Base-by-base conservation (phyloP, 2,797 vertebrate species). In the Vespertilio murinus region DNA sequence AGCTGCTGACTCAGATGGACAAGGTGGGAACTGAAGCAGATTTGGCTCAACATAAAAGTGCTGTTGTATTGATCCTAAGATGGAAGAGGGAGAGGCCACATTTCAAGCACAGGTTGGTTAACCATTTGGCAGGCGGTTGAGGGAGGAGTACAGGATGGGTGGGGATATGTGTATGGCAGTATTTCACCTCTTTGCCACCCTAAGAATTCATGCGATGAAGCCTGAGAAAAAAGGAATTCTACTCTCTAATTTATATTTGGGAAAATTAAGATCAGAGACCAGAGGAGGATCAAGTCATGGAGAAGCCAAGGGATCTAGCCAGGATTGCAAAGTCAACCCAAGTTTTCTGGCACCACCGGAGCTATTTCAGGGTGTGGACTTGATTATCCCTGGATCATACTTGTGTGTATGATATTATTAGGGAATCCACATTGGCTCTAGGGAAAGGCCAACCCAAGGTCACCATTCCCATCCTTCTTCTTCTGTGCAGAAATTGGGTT, bases 241-340 rank as follows among this genome's bases (percentile, higher is more conserved):
- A 12, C 35, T 81, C 28, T 65, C 69, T 73, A 0, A 86, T 38
- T 90, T 77, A 45, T 59, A 33, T 59, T 59, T 87, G 35, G 38
- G 47, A 87, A 93, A 56, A 88, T 18, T 42, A 77, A 95, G 81
- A 30, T 93, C 52, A 86, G 78, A 83, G 45, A 18, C 42, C 28
- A 91, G 81, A 59, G 30, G 73, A 81, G 13, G 83, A 73, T n/a
- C 52, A 89, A 30, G 69, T 42, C 64, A 71, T 40, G 49, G 30
- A 80, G 75, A 87, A 49, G 75, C 12, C n/a, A 16, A 38, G 6
- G 28, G 35, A 10, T 9, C 35, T 49, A 28, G 52, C 14, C n/a
- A 87, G 81, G 22, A 30, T 20, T 1, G 0, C 52, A 82, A 88
- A 70, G 54, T 5, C 11, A 92, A 59, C 4, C 16, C 2, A 18